A percentile compares a stretch with the other conserved stretches of the same genome.
Evolutionary conservation across 1,140 invertebrate genomes (phyloP).

Genomic region (Musca vetustissima): DNA sequence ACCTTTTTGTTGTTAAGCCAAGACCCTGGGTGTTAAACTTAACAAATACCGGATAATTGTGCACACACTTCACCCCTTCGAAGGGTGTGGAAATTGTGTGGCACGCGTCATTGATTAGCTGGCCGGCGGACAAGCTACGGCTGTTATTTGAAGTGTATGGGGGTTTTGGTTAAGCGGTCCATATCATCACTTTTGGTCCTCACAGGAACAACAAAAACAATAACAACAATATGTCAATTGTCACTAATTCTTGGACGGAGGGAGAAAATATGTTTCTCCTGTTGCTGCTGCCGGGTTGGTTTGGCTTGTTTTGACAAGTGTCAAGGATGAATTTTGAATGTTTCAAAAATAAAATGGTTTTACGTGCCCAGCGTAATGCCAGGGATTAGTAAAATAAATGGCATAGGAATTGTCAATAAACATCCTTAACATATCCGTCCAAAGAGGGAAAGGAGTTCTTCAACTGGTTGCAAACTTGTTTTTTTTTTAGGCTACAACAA

Average conservation of each 20-base stretch:
- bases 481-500: not conserved
- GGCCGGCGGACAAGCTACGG: too few species aligned
- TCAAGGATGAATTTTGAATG: conserved; percentile 26
- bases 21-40: too few species aligned
- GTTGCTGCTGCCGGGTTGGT: not conserved
- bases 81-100: conserved; percentile 54
- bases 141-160: too few species aligned
- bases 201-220: not conserved
- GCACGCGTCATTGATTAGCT: conserved; percentile 38
- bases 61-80: conserved; percentile 13
- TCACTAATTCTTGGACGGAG: conserved; percentile 25
- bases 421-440: not conserved
- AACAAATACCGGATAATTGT: conserved; percentile 1
- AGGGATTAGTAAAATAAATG: conserved; percentile 24
- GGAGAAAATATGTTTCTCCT: conserved; percentile 4
- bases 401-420: not conserved
- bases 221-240: conserved; percentile 55
- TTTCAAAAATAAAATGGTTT: conserved; percentile 15
- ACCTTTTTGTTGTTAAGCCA: too few species aligned
- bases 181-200: too few species aligned
- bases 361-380: conserved; percentile 22
- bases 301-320: conserved; percentile 53
- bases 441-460: not conserved
- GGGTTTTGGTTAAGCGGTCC: not conserved
- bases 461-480: not conserved